Base-by-base conservation (phyloP, 1,140 invertebrate genomes). In the Matsumurasca onukii region DNA sequence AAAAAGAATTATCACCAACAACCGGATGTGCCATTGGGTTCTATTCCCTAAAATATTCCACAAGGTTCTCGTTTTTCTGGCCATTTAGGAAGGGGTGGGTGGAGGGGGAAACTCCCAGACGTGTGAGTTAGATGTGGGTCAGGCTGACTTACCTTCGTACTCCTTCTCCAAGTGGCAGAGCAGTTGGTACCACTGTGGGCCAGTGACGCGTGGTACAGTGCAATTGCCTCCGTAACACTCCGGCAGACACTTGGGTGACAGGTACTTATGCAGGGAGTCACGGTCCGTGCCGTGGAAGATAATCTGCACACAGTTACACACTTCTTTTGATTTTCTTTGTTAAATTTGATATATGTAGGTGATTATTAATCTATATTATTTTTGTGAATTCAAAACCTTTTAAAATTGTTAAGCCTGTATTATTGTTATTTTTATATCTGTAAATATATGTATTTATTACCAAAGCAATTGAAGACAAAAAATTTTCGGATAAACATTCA, bases 231-330 rank as follows among this genome's bases (percentile, higher is more conserved):
- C 92, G 73, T 94, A 93, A 71, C 85, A 86, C 2, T 86, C 81
- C 0, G 92, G 91, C 69, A 97, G 80, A 71, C 86, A 89, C 73
- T 92, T 90, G 20, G 92, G 88, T 34, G 86, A 86, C 31, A 97
- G 84, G 75, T 94, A 81, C 70, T 91, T 84, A 75, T 95, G 90
- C 25, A 97, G 81, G 5, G 90, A 88, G 70, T 90, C 89, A 20
- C 90, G 82, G 76, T 95, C 91, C 1, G 84, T 90, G 25, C 93
- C 92, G 77, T 95, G 90, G 83, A 95, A 94, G 55, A 89, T 84
- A 51, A 94, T 92, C 85, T 86, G 73, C 78, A 71, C 62, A 74
- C 66, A 70, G 69, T 5, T 12, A 64, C 48, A 69, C 31, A 66
- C 25, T 3, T 22, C 24, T 49, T 66, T 27, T 17, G n/a, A 31